Evolutionary conservation across 64 coral and sea anemone genomes (phyloP).

Genomic region (Hydrozoanthus tunicans): DNA sequence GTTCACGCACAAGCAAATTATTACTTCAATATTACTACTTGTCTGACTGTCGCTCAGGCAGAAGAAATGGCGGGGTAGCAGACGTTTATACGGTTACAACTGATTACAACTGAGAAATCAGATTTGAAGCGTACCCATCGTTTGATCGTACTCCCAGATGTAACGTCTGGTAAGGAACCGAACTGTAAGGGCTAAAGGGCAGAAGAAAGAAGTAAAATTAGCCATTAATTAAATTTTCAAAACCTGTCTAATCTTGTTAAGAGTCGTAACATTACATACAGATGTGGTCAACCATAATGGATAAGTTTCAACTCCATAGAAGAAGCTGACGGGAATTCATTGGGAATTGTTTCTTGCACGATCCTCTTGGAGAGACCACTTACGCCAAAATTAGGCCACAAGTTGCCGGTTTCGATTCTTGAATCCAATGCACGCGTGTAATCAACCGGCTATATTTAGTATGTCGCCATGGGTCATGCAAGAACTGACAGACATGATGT

Average conservation of each 20-base stretch:
- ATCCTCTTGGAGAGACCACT: too few species aligned
- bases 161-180: constrained; percentile 70
- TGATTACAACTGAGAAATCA: not conserved
- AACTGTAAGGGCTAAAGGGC: constrained; percentile 57
- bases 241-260: not conserved
- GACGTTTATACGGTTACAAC: not conserved
- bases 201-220: not conserved
- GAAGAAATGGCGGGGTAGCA: too few species aligned
- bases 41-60: too few species aligned
- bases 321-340: too few species aligned
- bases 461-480: not conserved
- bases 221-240: not conserved
- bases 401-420: too few species aligned
- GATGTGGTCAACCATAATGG: not conserved
- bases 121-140: constrained; percentile 27
- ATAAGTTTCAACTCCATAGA: too few species aligned
- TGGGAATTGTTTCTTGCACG: too few species aligned
- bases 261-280: not conserved
- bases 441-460: too few species aligned
- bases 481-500: not conserved
- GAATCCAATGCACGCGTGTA: too few species aligned
- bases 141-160: constrained; percentile 68
- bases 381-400: too few species aligned
- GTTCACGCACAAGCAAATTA: too few species aligned
- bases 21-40: too few species aligned